Evolutionary conservation across 1,140 invertebrate species (phyloP), one percentile per base, ranked within the genome.

Genomic region (Dendroctonus valens): DNA sequence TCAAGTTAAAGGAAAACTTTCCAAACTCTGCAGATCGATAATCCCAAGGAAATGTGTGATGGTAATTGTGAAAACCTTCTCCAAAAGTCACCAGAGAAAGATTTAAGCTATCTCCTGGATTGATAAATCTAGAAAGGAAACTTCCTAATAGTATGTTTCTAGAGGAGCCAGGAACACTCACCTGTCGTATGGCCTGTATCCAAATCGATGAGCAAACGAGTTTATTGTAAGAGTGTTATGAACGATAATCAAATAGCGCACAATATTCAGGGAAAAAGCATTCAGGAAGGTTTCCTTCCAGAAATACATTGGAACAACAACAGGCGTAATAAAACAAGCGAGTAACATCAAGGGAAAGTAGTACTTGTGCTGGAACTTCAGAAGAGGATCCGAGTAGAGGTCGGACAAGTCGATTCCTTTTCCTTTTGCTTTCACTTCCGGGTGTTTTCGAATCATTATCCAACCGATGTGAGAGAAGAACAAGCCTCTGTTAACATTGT

Each of bases 191-290:
- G 86, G 86, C 69, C 81, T 83, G 57, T 81, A 85, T 60, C 88
- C 88, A 83, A 83, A 89, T 48, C 89, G 85, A 75, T 95, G 92
- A 3, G 93, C 92, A 0, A 86, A 88, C 58, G 89, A 91, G 80
- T 96, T 96, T 4, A 96, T 92, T 5, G 91, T 81, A 92, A 93
- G 96, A 0, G 93, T 96, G 44, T 85, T 79, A 77, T 57, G 54
- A 11, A 57, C 37, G 11, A 37, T 48, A 48, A 15, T 37, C 6
- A 59, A 44, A 37, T 15, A 57, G 39, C 54, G 9, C 8, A 39
- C 7, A 11, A 41, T 57, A 39, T 39, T 37, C 7, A 39, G 7
- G 26, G 14, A 62, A 14, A 40, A 39, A 9, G 50, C 37, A 62
- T 62, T 37, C 6, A 12, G 37, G 6, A 58, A 41, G 6, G 38